Conservation (phyloP, 2,797 vertebrate genomes). For the Platyrinchus mystaceus region DNA sequence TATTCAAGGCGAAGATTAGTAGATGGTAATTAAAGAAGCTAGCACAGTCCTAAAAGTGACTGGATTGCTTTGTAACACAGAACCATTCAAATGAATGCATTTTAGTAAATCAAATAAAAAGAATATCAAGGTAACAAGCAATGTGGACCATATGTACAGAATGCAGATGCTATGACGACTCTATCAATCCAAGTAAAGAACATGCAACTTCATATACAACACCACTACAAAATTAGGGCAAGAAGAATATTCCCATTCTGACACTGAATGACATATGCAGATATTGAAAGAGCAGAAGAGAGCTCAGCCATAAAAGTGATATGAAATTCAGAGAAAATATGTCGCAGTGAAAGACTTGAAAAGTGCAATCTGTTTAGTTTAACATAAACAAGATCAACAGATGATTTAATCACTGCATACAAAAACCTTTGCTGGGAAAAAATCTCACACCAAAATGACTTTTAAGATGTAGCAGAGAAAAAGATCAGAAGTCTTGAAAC, state of each 20-base stretch:
- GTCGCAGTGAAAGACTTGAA: conserved; percentile 23
- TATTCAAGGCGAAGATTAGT: not conserved
- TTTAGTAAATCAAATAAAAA: not conserved
- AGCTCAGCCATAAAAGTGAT: not conserved
- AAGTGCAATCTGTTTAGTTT: conserved; percentile 56
- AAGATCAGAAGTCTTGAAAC: not conserved
- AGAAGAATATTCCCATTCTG: not conserved
- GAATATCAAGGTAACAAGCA: not conserved
- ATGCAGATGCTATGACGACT: not conserved
- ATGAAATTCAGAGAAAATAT: conserved; percentile 21
- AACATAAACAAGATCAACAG: conserved; percentile 42
- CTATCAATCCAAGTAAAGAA: not conserved
- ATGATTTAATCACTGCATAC: conserved; percentile 25
- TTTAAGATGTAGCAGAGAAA: not conserved
- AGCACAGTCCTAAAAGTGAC: not conserved
- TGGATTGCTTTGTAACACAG: not conserved
- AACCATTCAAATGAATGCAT: not conserved
- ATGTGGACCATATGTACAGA: not conserved
- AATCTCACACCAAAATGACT: conserved; percentile 12
- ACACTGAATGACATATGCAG: not conserved
- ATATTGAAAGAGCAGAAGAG: not conserved
- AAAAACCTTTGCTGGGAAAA: conserved; percentile 16
- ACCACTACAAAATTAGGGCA: not conserved
- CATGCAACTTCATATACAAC: not conserved
- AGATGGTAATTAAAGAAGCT: not conserved